Evolutionary conservation across 2,888 invertebrate species (phyloP), one percentile per base, ranked within the genome.

Genomic region (Sceliomorpha sp.): DNA sequence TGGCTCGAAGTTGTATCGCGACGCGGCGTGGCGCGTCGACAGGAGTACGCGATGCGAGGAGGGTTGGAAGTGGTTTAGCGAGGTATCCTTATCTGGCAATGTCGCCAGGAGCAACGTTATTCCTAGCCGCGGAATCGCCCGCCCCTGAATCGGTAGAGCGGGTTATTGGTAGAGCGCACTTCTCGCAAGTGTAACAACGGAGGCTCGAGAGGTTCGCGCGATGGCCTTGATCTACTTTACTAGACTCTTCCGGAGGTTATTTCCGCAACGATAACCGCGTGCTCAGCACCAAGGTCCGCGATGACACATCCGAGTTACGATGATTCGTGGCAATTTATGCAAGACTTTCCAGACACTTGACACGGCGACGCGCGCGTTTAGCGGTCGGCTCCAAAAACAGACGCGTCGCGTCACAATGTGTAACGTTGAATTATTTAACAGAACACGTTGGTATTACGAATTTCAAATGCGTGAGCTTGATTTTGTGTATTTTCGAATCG

Each of bases 201-300:
- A 59, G 51, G 66, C 59, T 53, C 51, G 34, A 40, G 36, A 56
- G 60, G 53, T 51, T 63, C 67, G 60, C 42, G 34, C 42, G 64
- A 72, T 77, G 75, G 60, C 76, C 76, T 77, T 77, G 75, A 77
- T 73, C 76, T 74, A 77, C 74, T 72, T 77, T 70, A 32, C 40
- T 45, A 45, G 66, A 58, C 47, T 37, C 6, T 27, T 37, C 20
- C 50, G 73, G 73, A 74, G 74, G 73, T 73, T 69, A 75, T 68
- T 75, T 76, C 74, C 74, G 76, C 72, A 39, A 74, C 63, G 67
- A 60, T 58, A 37, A 20, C 29, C 15, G 36, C 39, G 36, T 39
- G 50, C 48, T 24, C 32, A 27, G 10, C 48, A 34, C 34, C 66
- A 71, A 63, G 70, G 53, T 58, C 62, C 48, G 10, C 36, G 31